Conservation (phyloP, 2,113 vertebrate genomes). For the Odontesthes bonariensis region DNA sequence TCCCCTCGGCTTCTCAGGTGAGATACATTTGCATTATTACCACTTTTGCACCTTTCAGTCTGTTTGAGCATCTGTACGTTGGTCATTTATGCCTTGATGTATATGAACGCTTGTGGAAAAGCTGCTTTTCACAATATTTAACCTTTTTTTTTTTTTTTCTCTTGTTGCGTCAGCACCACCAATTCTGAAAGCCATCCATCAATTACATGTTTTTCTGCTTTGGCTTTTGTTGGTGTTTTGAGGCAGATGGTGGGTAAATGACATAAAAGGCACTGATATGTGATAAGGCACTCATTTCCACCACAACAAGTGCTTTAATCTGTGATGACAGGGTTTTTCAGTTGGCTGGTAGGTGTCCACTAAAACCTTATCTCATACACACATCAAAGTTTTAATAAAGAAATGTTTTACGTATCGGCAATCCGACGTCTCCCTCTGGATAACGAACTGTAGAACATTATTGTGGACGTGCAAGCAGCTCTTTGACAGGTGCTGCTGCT, state of each 20-base stretch:
- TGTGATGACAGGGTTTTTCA: not conserved
- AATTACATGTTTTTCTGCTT: constrained; percentile 34
- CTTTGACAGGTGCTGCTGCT: not conserved
- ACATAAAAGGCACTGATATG: constrained; percentile 19
- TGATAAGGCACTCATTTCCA: constrained; percentile 9
- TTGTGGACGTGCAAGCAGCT: not conserved
- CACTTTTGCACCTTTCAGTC: constrained; percentile 18
- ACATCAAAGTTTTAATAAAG: not conserved
- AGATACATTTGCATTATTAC: constrained; percentile 42
- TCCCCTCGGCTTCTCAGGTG: constrained; percentile 81
- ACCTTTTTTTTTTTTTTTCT: not conserved
- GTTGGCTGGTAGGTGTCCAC: not conserved
- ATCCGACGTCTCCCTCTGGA: not conserved
- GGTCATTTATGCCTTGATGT: constrained; percentile 13
- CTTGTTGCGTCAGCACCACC: too few relatives aligned
- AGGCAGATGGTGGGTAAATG: constrained; percentile 21
- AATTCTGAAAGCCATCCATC: constrained; percentile 28
- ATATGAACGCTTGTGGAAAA: constrained; percentile 21
- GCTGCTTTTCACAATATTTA: constrained; percentile 3
- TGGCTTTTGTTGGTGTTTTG: constrained; percentile 36
- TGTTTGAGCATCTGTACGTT: constrained; percentile 25
- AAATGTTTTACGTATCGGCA: not conserved
- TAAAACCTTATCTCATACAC: not conserved
- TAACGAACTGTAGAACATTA: not conserved
- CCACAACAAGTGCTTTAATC: not conserved